Percentiles rank a stretch among this genome's conserved stretches.
Evolutionary conservation across 2,113 vertebrate genomes (phyloP).

Genomic region (Psilopogon haemacephalus): DNA sequence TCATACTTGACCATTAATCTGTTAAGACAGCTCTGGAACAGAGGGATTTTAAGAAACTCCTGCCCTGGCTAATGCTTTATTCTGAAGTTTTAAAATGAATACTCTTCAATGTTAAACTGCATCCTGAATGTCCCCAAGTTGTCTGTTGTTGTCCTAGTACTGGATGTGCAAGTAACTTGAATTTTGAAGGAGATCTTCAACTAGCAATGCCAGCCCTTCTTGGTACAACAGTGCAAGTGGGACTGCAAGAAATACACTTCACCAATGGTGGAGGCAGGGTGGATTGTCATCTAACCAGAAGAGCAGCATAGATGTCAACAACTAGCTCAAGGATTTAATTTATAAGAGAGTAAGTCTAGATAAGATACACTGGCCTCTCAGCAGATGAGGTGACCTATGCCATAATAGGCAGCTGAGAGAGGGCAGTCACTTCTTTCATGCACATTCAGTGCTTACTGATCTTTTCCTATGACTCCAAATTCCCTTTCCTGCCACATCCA

Average conservation of each 20-base stretch:
- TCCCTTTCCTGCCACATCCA: not conserved
- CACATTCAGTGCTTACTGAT: not conserved
- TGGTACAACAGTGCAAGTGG: not conserved
- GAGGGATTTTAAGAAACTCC: not conserved
- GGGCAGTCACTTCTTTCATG: not conserved
- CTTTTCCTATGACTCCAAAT: not conserved
- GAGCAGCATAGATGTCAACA: not conserved
- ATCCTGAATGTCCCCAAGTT: not conserved
- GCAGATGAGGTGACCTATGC: not conserved
- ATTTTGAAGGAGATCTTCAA: not conserved
- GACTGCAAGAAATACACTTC: not conserved
- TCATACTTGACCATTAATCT: constrained; percentile 11
- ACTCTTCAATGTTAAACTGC: not conserved
- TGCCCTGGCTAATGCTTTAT: not conserved
- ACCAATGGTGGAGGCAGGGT: accelerated
- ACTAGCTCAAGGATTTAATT: not conserved
- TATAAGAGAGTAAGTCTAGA: not conserved
- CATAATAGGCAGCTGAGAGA: not conserved
- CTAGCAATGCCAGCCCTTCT: not conserved
- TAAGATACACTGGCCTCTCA: not conserved
- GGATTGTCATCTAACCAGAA: not conserved
- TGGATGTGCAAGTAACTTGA: not conserved
- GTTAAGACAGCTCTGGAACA: constrained; percentile 1
- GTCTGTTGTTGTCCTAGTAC: not conserved
- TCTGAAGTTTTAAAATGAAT: not conserved